Base-by-base conservation (phyloP, 1,140 invertebrate species). In the Bemisia tabaci region DNA sequence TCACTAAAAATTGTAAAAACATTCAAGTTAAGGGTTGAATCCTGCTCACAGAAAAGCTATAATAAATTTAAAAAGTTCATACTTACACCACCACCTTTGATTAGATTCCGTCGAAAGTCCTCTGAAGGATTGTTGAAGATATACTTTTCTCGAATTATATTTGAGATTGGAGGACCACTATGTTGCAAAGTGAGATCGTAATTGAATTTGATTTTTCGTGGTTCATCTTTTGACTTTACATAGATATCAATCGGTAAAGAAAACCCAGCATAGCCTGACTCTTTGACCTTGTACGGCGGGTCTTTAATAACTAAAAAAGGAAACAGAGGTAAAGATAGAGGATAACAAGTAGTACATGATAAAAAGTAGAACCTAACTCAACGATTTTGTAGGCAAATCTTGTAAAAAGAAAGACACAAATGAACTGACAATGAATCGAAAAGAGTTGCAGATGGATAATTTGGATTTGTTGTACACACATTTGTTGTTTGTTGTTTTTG, bases 231-330 rank as follows among this genome's bases (percentile, higher is more conserved):
- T 75, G 91, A 95, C 70, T 88, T 91, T 70, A 97, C 86, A 75
- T 92, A 88, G 65, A 98, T 87, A 71, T 95, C 91, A 72, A 98
- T 94, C 1, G 89, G 89, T 62, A 97, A 80, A 59, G 83, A 81
- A 75, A 98, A 98, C 22, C 94, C 92, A 66, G 93, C 95, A 83
- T 97, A 97, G 1, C 95, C 95, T 9, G 91, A 91, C 76, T 97
- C 94, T 72, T 88, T 87, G 22, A 97, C 84, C 62, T 82, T 78
- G 80, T 92, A 98, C n/a, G 95, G 94, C 58, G 94, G 92, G 65
- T 94, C 89, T 74, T 93, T 95, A 0, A 92, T 76, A 70, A 90
- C 89, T 91, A 77, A 84, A 72, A 64, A 67, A 71, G 27, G 70
- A 62, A 71, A 65, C 69, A 69, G 71, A 71, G 39, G 60, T 33